Evolutionary conservation across 2,113 vertebrate species (phyloP).

Genomic region (Jacana jacana): DNA sequence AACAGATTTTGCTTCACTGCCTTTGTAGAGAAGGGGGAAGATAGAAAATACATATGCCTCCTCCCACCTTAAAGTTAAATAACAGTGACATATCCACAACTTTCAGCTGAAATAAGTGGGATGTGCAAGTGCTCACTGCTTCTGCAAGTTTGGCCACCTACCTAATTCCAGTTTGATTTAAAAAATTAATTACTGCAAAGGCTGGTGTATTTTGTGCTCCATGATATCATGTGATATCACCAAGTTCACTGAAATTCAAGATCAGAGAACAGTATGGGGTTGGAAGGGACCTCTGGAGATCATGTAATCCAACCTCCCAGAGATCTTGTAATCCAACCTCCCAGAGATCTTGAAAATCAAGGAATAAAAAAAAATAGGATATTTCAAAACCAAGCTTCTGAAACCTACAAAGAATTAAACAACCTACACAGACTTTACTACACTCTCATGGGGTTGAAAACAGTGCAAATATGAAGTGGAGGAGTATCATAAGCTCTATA

Average conservation of each 20-base stretch:
- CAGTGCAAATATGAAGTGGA: accelerated
- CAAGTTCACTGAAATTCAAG: not conserved
- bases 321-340: not conserved
- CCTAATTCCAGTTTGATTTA: not conserved
- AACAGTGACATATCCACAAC: constrained; percentile 40
- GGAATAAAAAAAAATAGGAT: not conserved
- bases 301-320: no score
- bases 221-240: not conserved
- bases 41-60: constrained; percentile 15
- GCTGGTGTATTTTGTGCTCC: not conserved
- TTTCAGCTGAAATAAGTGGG: constrained; percentile 41
- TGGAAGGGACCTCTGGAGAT: no score
- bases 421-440: not conserved
- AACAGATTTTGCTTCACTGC: constrained; percentile 45
- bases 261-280: no score
- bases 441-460: not conserved
- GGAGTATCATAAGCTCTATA: not conserved
- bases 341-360: not conserved
- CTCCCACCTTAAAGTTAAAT: constrained; percentile 53
- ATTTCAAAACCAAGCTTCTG: not conserved
- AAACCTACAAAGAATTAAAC: not conserved
- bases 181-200: not conserved
- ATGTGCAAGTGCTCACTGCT: constrained; percentile 12
- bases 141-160: constrained; percentile 26
- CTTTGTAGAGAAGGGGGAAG: not conserved